Percentiles rank a stretch among this genome's conserved stretches.
Evolutionary conservation across 2,113 vertebrate species (phyloP).

Genomic region (Etia nguti): DNA sequence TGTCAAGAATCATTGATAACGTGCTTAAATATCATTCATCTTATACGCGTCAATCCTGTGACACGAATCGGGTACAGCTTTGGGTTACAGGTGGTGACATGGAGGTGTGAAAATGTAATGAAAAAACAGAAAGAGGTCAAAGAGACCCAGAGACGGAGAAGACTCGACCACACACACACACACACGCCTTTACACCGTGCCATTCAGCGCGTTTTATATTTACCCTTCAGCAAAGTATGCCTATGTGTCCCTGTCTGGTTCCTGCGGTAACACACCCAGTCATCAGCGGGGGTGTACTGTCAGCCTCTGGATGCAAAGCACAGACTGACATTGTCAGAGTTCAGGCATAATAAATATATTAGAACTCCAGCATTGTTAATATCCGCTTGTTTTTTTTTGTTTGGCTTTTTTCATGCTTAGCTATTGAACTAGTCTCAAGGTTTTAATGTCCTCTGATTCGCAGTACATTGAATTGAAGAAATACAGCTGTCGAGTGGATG

Average conservation of each 20-base stretch:
- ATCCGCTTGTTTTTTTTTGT: background rate
- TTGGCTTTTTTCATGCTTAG: background rate
- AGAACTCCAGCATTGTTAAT: background rate
- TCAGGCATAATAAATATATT: constrained; percentile 1
- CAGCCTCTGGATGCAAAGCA: background rate
- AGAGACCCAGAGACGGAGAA: background rate
- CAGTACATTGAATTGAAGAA: background rate
- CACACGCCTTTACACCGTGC: background rate
- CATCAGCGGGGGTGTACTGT: constrained; percentile 5
- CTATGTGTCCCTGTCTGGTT: background rate
- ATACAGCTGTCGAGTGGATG: background rate
- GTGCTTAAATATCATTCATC: background rate
- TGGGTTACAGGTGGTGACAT: background rate
- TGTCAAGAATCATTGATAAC: background rate
- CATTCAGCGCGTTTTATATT: constrained; percentile 19
- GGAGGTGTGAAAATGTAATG: background rate
- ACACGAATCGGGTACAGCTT: background rate
- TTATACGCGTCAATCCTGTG: background rate
- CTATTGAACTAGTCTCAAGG: background rate
- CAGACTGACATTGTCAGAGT: background rate
- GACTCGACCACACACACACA: background rate
- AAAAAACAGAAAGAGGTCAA: background rate
- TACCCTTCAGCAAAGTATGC: constrained; percentile 8
- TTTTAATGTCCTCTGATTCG: background rate
- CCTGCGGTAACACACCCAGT: background rate